Evolutionary conservation across 1,140 invertebrate species (phyloP), one percentile per base, ranked within the genome.

Genomic region (Ostrea denselamellosa): DNA sequence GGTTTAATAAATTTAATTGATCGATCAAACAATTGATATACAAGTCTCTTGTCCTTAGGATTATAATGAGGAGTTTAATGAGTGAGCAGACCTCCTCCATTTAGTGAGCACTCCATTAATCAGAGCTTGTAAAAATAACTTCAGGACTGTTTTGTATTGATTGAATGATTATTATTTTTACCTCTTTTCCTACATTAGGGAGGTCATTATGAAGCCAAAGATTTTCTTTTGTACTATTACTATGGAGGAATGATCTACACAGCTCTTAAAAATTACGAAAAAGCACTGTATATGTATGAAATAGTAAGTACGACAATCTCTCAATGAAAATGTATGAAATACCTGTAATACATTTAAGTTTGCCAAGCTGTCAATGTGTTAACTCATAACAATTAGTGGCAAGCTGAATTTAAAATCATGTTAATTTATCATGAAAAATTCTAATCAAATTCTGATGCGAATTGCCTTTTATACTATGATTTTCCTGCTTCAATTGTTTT

Each of bases 171-270:
- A 0, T 77, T 77, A 77, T 28, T 54, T 86, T 53, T 84, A 44
- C 5, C 34, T 44, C 34, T 44, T 44, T 44, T 44, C 34, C 7
- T 85, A 22, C 85, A 92, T 91, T 34, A 97, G 95, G 97, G 97
- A 87, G 96, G 97, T 84, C 96, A 97, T 89, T 98, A 97, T 96
- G 98, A 99, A 94, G 96, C 97, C 1, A 98, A 98, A 96, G 97
- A 98, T 95, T 99, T 99, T 94, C 95, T 99, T 62, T 95, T 98
- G 0, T 99, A 98, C 94, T 99, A 98, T 94, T 99, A 99, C 94
- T 99, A 99, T 95, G 98, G 98, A 82, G 98, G 98, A 83, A 98
- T 99, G 97, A 98, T 99, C 90, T 99, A 98, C 93, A 97, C 98
- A 85, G 97, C 97, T 25, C 94, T 99, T 82, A 99, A 99, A 93